Evolutionary conservation across 1,140 invertebrate species (phyloP), one percentile per base, ranked within the genome.

Genomic region (Leucophenga varia): DNA sequence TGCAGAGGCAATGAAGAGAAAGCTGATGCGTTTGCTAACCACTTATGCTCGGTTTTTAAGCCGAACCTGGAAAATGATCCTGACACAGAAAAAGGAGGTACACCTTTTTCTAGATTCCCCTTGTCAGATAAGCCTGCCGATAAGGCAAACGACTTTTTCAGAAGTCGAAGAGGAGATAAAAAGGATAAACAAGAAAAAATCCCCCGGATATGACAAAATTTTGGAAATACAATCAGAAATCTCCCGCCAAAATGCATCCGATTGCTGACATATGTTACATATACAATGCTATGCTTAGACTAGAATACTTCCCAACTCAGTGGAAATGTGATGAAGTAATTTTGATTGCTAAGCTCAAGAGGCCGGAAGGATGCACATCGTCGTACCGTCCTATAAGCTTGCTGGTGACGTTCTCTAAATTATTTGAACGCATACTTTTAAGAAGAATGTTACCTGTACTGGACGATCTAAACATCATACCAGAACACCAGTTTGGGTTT

Each of bases 401-500:
- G 18, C 42, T 43, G 30, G 19, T 22, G 19, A 43, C 19, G 13
- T 43, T 43, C 18, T 43, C 42, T 13, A 42, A 42, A 31, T 14
- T 42, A 42, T 42, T 42, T 21, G 21, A 42, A 31, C 8, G 40
- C 20, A 41, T 41, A 41, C 25, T 41, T 25, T 41, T 41, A 21
- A 9, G 22, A 14, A 41, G 39, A 41, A 41, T 41, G 43, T 13
- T 34, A 30, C 30, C 20, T n/a, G 16, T 32, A 20, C 17, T 21
- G 22, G 17, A 19, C 20, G 10, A 20, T 3, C 25, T 10, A 21
- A 13, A 3, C 30, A 37, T 25, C 21, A 25, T 25, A 37, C 34
- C 34, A 22, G 21, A 19, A 18, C 14, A 22, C 34, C 18, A 36
- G 35, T 3, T 38, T 16, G 9, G 32, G 20, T n/a, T n/a, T n/a